phyloP scores from a whole-genome alignment of 2,888 invertebrate species.

The Tipula unca region DNA sequence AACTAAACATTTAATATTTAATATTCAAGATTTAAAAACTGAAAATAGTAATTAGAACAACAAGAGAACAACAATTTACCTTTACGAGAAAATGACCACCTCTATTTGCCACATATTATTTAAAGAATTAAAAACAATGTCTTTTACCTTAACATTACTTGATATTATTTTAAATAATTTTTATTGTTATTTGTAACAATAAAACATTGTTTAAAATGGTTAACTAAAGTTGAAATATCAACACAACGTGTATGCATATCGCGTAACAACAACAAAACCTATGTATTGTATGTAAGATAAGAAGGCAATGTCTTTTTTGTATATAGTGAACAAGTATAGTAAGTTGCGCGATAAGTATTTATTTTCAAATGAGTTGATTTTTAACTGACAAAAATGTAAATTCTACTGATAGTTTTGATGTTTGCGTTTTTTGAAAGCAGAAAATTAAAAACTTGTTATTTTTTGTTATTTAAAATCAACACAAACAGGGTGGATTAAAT shows the following conservation, averaged over 20 bases:
- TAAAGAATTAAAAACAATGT: not conserved
- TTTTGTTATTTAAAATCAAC: not conserved
- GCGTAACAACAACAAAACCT: not conserved
- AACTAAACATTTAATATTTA: too few relatives aligned
- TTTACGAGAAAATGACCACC: not conserved
- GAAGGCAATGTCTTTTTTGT: not conserved
- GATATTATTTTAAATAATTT: not conserved
- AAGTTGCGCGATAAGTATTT: not conserved
- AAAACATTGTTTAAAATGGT: not conserved
- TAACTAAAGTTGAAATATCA: not conserved
- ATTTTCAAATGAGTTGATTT: not conserved
- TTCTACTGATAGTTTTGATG: not conserved
- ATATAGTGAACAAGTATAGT: not conserved
- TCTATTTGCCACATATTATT: not conserved
- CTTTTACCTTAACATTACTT: not conserved
- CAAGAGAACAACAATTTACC: too few relatives aligned
- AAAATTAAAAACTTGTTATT: not conserved
- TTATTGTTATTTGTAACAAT: not conserved
- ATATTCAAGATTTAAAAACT: too few relatives aligned
- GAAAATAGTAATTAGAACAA: not conserved
- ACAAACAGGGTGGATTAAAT: not conserved
- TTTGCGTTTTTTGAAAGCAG: not conserved
- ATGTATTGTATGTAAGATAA: not conserved
- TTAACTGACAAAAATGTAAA: not conserved
- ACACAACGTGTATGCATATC: not conserved